Base-by-base conservation (phyloP, 2,888 invertebrate species). In the Drosophila austrosaltans region DNA sequence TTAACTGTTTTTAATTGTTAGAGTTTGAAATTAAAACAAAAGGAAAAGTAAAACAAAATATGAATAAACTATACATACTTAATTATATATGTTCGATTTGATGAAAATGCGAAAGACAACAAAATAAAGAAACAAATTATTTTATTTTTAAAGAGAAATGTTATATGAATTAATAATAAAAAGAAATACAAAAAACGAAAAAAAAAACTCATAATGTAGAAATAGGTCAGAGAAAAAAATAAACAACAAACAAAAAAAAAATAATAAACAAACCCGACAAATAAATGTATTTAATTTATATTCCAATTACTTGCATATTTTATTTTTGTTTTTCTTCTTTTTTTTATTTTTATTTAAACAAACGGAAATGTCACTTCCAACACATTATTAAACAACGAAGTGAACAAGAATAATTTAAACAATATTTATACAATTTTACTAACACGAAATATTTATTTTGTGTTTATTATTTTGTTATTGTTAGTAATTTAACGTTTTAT, bases 261-360 rank as follows among this genome's bases (percentile, higher is more conserved):
- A 28, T 3, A 28, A 16, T 3, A 36, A 36, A 36, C 8, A 36
- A 36, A 36, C 36, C 36, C 79, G 90, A 89, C 90, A 90, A 89
- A 90, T 90, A 89, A 89, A 89, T 90, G 85, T 89, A 90, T 89
- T 89, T 89, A 89, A 89, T 88, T 82, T 88, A 78, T 70, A 78
- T 16, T 30, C 54, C 12, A 54, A 16, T 32, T 57, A 10, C 25
- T 6, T 5, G 30, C 20, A 39, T 16, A 10, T 20, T 20, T 22
- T 2, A 8, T 10, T 36, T 8, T 36, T 5, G 1, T 36, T 36
- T 36, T 36, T 36, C 1, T 3, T 36, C 6, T 30, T 30, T 36
- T 36, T 36, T 32, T 6, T 36, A n/a, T 36, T 36, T 36, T 32
- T 6, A 8, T 36, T 36, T 25, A 22, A 12, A 16, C 25, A n/a